Conservation (phyloP, 1,140 invertebrate genomes). For the Cydia fagiglandana region DNA sequence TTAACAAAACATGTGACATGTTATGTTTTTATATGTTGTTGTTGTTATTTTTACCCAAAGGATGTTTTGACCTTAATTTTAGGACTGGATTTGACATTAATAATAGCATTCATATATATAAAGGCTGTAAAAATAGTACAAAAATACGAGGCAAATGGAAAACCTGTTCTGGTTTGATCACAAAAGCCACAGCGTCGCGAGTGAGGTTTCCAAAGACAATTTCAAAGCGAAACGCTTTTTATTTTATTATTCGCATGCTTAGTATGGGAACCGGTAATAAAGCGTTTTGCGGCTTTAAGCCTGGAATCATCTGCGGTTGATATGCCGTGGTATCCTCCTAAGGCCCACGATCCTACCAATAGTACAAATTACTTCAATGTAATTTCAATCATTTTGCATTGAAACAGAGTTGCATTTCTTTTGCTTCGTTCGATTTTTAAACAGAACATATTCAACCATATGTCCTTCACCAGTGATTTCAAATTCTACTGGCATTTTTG, state of each 20-base stretch:
- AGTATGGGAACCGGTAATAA: constrained; percentile 44
- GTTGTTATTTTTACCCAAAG: neutral
- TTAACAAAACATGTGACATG: neutral
- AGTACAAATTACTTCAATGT: too few relatives aligned
- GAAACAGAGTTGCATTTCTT: too few relatives aligned
- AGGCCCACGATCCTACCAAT: too few relatives aligned
- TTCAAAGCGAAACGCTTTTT: constrained; percentile 26
- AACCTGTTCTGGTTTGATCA: constrained; percentile 30
- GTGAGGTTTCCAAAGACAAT: constrained; percentile 34
- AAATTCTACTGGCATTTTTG: too few relatives aligned
- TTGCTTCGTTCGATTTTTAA: too few relatives aligned
- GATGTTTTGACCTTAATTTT: neutral
- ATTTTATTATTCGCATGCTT: constrained; percentile 32
- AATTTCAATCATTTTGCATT: too few relatives aligned
- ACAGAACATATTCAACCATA: too few relatives aligned
- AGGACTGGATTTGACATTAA: neutral
- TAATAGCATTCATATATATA: neutral
- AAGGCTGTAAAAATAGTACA: neutral
- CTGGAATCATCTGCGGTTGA: constrained; percentile 4
- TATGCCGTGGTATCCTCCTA: neutral
- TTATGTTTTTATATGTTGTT: neutral
- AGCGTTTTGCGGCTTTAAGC: constrained; percentile 20
- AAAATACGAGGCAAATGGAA: constrained; percentile 20
- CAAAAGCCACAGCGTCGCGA: constrained; percentile 30
- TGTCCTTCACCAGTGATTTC: too few relatives aligned